Base-by-base conservation (phyloP, 2,888 invertebrate genomes). In the Apotomis capreana region DNA sequence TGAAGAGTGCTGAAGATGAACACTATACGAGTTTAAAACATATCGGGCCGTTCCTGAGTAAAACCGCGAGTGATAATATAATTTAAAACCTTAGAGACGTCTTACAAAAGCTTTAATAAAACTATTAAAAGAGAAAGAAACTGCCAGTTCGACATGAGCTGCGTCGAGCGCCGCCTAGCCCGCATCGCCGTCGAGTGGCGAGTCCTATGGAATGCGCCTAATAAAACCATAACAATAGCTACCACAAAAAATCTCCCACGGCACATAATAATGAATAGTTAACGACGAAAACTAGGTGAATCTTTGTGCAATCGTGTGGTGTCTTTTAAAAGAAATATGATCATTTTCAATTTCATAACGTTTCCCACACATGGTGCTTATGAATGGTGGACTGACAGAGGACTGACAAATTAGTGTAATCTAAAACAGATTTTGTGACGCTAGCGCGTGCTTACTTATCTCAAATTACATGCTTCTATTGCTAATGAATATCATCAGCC, bases 271-370 rank as follows among this genome's bases (percentile, higher is more conserved):
- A 92, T 92, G 92, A 92, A 93, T 92, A 92, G 91, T 83, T 91
- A 89, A 90, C 89, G 85, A 88, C 92, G 89, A 92, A 92, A 93
- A 93, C 92, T 93, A 93, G 93, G 93, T 92, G 93, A 92, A 93
- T 93, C 93, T 90, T 92, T 92, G 92, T 92, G 92, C 92, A 93
- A 93, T 87, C 84, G 88, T 81, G 85, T 83, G 79, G 91, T 89
- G 91, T 91, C 89, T 92, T 91, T 91, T 92, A 90, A 90, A 92
- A 92, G 92, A 92, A 92, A 92, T 92, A 93, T 89, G 92, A 93
- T 92, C 90, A 90, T 93, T 92, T 92, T 90, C 90, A 92, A 92
- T 93, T 93, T 93, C 93, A 91, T 89, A 91, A 93, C 81, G 78
- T 83, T 93, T 93, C 93, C 92, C 93, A 93, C 92, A 91, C 87